Evolutionary conservation across 2,888 invertebrate species (phyloP).

Genomic region (Heterodera filipjevi): DNA sequence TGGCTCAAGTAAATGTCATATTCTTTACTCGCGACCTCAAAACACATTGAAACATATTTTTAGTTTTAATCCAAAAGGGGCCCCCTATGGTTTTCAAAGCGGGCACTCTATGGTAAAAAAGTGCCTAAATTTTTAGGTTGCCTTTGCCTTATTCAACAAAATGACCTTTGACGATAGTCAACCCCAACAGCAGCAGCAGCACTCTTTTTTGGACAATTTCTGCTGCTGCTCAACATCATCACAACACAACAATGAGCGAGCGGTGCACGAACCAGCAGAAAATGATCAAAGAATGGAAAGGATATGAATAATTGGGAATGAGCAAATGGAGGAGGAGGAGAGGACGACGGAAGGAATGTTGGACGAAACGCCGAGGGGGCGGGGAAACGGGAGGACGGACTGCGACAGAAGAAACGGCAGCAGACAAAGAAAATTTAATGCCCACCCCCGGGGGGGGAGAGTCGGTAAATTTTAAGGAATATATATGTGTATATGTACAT

Average conservation of each 20-base stretch:
- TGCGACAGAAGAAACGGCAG: not conserved
- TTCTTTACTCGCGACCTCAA: no score
- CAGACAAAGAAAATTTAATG: not conserved
- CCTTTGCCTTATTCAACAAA: no score
- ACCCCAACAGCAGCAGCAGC: not conserved
- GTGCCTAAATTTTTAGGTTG: no score
- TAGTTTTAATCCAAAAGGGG: no score
- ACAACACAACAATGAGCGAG: not conserved
- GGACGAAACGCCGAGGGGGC: not conserved
- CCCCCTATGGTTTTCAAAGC: no score
- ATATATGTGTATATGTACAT: no score
- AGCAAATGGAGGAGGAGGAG: not conserved
- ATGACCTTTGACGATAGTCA: not conserved
- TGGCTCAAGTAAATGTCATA: no score
- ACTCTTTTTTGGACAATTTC: not conserved
- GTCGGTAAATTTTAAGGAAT: not conserved
- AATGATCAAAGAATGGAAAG: not conserved
- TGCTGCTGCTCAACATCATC: not conserved
- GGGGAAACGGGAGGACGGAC: not conserved
- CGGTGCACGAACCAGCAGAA: not conserved
- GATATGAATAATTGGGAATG: not conserved
- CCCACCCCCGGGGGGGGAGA: not conserved
- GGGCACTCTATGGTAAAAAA: no score
- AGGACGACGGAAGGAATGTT: not conserved
- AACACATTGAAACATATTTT: no score